phyloP scores from a whole-genome alignment of 2,888 invertebrate genomes.

The Cryptosula pallasiana region DNA sequence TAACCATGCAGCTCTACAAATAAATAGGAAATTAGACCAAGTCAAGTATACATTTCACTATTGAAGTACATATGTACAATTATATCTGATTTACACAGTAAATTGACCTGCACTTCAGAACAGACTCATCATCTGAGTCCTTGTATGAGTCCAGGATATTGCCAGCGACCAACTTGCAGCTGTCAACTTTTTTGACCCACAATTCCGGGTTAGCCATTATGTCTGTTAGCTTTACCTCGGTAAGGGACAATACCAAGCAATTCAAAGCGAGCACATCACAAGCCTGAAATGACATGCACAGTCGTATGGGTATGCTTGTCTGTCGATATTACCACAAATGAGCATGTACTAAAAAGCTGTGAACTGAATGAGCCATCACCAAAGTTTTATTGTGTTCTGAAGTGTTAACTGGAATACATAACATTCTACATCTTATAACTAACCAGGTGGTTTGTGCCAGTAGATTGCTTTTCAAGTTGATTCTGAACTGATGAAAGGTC shows the following conservation, averaged over 20 bases:
- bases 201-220: background rate
- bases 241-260: background rate
- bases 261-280: conserved; percentile 16
- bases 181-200: background rate
- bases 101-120: background rate
- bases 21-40: too few relatives aligned
- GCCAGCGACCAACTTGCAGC: background rate
- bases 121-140: background rate
- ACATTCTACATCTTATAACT: too few relatives aligned
- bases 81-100: too few relatives aligned
- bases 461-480: background rate
- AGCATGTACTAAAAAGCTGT: too few relatives aligned
- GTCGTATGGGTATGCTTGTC: too few relatives aligned
- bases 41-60: too few relatives aligned
- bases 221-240: background rate
- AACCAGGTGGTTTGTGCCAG: too few relatives aligned
- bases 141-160: background rate
- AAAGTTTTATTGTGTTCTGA: too few relatives aligned
- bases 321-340: too few relatives aligned
- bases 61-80: too few relatives aligned
- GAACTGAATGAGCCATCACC: too few relatives aligned
- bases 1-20: background rate
- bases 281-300: background rate
- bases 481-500: background rate
- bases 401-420: too few relatives aligned